These are phyloP conservation scores for Gila orcuttii DNA, from an alignment of 2,113 vertebrate genomes.

Conservation along the genomic window DNA sequence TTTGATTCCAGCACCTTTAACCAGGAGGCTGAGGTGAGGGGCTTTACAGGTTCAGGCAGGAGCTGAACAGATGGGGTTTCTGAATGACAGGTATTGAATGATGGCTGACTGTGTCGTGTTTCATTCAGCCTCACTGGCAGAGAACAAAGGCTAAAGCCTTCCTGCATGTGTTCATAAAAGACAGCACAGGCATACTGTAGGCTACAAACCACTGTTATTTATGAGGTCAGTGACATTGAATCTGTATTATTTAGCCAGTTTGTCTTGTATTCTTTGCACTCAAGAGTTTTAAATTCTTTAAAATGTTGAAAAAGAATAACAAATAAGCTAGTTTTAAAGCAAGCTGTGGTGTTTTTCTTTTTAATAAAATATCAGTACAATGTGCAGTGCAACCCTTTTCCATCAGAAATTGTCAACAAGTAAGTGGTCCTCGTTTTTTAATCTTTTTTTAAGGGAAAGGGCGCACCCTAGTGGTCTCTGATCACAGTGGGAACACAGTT, in stretches of 20 bases:
- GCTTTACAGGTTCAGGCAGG: slow-evolving; percentile 28
- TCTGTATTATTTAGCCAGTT: not conserved
- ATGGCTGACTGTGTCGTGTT: slow-evolving; percentile 41
- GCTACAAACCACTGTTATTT: not conserved
- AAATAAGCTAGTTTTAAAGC: not conserved
- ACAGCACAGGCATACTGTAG: slow-evolving; percentile 6
- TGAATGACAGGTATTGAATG: slow-evolving; percentile 37
- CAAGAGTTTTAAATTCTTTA: not conserved
- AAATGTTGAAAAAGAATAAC: not conserved
- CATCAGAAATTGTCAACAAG: not conserved
- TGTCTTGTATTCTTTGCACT: not conserved
- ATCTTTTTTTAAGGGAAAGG: not conserved
- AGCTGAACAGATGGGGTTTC: not conserved
- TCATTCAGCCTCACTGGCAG: not conserved
- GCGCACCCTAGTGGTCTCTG: not conserved
- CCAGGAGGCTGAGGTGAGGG: not conserved
- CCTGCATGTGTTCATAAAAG: slow-evolving; percentile 11
- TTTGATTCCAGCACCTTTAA: not conserved
- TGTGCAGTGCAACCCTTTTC: not conserved
- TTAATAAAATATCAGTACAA: not conserved
- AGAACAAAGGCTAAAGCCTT: slow-evolving; percentile 33
- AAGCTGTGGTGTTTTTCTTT: not conserved
- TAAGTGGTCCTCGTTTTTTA: not conserved
- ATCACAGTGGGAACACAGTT: not conserved
- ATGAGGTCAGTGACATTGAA: not conserved